A percentile compares a stretch with the other conserved stretches of the same genome.
phyloP scores from a whole-genome alignment of 2,888 invertebrate genomes.

The Agrochola macilenta region DNA sequence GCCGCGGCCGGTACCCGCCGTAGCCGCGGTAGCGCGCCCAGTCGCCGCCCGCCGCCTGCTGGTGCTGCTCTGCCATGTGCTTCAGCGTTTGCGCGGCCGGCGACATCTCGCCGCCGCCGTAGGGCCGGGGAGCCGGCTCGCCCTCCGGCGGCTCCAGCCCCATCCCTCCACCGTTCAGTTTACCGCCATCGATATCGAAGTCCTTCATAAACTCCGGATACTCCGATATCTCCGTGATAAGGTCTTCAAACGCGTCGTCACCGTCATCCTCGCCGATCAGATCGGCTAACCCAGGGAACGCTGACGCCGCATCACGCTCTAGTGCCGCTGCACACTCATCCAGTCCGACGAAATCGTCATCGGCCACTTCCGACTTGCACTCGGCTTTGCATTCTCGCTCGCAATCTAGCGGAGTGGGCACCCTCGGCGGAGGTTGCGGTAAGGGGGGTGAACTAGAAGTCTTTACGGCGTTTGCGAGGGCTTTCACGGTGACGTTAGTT shows the following conservation, averaged over 20 bases:
- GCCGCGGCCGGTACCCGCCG: conserved; percentile 87
- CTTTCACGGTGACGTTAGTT: conserved; percentile 97
- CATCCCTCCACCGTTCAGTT: conserved; percentile 78
- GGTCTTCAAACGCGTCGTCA: conserved; percentile 95
- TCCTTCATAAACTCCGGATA: conserved; percentile 96
- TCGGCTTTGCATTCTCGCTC: conserved; percentile 95
- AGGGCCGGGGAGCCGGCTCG: conserved; percentile 85
- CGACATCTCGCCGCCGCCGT: conserved; percentile 93
- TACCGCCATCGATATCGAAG: conserved; percentile 92
- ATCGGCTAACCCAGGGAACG: conserved; percentile 95
- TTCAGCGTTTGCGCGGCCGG: conserved; percentile 98
- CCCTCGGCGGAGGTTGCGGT: conserved; percentile 89
- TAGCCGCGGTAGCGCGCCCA: conserved; percentile 90
- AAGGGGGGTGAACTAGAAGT: conserved; percentile 86
- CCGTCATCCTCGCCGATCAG: conserved; percentile 96
- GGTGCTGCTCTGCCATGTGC: conserved; percentile 99
- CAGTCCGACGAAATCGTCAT: conserved; percentile 96
- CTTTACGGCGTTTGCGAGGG: conserved; percentile 88
- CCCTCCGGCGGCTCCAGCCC: conserved; percentile 87
- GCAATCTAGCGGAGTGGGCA: conserved; percentile 95
- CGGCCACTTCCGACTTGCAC: conserved; percentile 95
- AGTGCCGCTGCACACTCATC: conserved; percentile 96
- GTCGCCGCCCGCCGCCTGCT: conserved; percentile 93
- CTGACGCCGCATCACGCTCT: conserved; percentile 95
- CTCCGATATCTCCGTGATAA: conserved; percentile 96